phyloP scores from a whole-genome alignment of 2,888 invertebrate species.

The Parascotia fuliginaria region DNA sequence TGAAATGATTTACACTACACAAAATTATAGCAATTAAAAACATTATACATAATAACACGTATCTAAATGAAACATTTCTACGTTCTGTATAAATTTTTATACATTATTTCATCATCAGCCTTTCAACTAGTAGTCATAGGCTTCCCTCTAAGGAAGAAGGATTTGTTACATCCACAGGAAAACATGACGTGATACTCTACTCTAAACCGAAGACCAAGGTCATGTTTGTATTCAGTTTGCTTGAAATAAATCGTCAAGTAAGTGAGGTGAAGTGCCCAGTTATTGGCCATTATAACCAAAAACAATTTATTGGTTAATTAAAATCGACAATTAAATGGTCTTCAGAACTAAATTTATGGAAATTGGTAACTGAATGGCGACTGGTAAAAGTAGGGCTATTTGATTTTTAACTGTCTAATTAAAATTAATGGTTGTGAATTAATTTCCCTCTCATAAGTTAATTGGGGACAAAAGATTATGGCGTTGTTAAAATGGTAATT shows the following conservation, averaged over 20 bases:
- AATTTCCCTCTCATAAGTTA: not conserved
- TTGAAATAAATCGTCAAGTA: slow-evolving; percentile 19
- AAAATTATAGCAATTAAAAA: no score
- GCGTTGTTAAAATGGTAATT: not conserved
- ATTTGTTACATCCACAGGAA: no score
- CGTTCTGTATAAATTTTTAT: no score
- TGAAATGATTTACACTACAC: no score
- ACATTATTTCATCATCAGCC: no score
- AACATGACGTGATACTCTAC: no score
- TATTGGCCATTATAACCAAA: slow-evolving; percentile 9
- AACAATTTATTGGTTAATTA: slow-evolving; percentile 31
- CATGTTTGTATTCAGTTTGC: slow-evolving; percentile 15
- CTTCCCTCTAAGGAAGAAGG: no score
- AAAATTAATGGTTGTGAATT: slow-evolving; percentile 1
- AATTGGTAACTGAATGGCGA: slow-evolving; percentile 21
- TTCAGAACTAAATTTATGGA: slow-evolving; percentile 35
- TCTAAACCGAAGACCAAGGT: no score
- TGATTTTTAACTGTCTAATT: slow-evolving; percentile 8
- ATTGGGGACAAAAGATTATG: not conserved
- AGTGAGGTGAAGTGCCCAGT: slow-evolving; percentile 22
- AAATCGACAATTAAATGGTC: slow-evolving; percentile 25
- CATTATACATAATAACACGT: no score
- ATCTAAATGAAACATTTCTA: no score
- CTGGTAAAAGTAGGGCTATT: slow-evolving; percentile 5
- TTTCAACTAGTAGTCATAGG: no score